Evolutionary conservation across 2,888 invertebrate genomes (phyloP).

Genomic region (Cataglyphis altisquamis): DNA sequence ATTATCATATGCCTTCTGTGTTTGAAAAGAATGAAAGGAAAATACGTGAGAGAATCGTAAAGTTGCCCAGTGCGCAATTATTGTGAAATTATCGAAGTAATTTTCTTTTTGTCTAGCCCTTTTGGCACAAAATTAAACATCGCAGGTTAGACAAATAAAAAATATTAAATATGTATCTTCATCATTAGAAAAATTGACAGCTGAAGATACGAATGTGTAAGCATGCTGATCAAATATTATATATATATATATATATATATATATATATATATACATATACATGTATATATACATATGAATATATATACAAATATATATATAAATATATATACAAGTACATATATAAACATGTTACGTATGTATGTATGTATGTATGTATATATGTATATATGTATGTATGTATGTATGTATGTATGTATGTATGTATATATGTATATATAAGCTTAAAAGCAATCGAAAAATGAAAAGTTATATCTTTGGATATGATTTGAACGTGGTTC

Average conservation of each 20-base stretch:
- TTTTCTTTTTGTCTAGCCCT: conserved; percentile 26
- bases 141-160: conserved; percentile 47
- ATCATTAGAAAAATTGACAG: conserved; percentile 25
- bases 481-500: conserved; percentile 25
- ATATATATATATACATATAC: too few relatives aligned
- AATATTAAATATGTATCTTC: conserved; percentile 33
- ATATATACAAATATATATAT: too few relatives aligned
- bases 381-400: too few relatives aligned
- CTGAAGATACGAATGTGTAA: conserved; percentile 34
- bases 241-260: background rate
- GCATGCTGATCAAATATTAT: conserved; percentile 34
- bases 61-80: conserved; percentile 17
- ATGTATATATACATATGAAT: background rate
- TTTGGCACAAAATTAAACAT: conserved; percentile 49
- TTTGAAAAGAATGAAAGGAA: background rate
- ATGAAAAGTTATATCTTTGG: conserved; percentile 30
- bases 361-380: too few relatives aligned
- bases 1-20: conserved; percentile 5
- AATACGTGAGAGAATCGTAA: background rate
- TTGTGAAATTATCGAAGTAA: conserved; percentile 17
- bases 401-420: too few relatives aligned
- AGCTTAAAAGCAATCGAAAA: conserved; percentile 27
- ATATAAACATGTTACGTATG: too few relatives aligned
- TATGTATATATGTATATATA: background rate
- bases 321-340: too few relatives aligned